These are phyloP conservation scores for Eriosoma lanigerum DNA, from an alignment of 1,140 invertebrate genomes.

Conservation along the genomic window DNA sequence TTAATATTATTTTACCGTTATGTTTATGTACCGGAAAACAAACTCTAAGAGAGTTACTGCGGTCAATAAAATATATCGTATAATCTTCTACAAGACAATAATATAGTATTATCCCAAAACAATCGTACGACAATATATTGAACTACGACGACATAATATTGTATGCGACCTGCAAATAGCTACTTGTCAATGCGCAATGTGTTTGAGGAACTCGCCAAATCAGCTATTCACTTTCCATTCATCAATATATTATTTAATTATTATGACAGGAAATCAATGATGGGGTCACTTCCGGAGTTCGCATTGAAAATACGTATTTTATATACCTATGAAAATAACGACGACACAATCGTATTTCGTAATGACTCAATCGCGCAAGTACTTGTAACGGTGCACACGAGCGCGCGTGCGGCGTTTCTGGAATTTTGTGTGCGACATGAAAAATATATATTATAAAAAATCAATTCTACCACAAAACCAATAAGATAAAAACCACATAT, in stretches of 20 bases:
- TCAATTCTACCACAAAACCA: too few relatives aligned
- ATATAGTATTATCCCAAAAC: neutral
- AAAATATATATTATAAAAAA: too few relatives aligned
- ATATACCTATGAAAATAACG: neutral
- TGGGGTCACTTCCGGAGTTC: constrained; percentile 23
- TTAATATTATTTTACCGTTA: constrained; percentile 15
- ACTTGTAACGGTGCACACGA: too few relatives aligned
- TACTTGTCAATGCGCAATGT: constrained; percentile 32
- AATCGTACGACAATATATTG: neutral
- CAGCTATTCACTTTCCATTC: constrained; percentile 46
- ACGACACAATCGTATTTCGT: constrained; percentile 5
- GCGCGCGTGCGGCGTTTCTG: neutral
- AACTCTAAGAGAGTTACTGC: neutral
- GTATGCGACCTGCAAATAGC: neutral
- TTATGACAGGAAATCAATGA: constrained; percentile 47
- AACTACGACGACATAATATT: neutral
- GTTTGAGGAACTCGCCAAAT: constrained; percentile 30
- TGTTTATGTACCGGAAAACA: neutral
- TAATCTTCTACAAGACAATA: too few relatives aligned
- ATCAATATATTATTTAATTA: neutral
- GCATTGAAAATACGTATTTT: neutral
- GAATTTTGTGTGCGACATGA: neutral
- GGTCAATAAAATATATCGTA: too few relatives aligned
- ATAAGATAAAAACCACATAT: too few relatives aligned
- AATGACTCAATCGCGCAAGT: neutral